A percentile compares a stretch with the other conserved stretches of the same genome.
phyloP scores from a whole-genome alignment of 2,888 invertebrate species.

The Ditula angustiorana region DNA sequence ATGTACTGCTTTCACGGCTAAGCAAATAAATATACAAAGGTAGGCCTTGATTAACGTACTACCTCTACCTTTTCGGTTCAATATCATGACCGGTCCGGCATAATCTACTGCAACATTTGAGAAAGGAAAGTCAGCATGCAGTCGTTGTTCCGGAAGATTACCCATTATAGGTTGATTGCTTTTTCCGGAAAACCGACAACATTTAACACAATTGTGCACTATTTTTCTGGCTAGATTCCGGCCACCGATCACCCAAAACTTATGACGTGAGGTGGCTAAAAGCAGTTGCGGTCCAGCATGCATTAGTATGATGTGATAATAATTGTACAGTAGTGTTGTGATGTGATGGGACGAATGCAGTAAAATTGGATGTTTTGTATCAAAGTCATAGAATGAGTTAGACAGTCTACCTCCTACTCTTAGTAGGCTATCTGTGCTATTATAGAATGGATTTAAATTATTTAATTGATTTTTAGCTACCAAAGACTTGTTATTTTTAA shows the following conservation, averaged over 20 bases:
- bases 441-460: conserved; percentile 24
- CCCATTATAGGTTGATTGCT: conserved; percentile 44
- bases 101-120: conserved; percentile 42
- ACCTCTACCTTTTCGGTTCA: conserved; percentile 45
- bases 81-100: conserved; percentile 45
- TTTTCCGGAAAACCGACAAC: conserved; percentile 38
- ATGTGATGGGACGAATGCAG: conserved; percentile 31
- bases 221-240: conserved; percentile 38
- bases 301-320: conserved; percentile 31
- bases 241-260: conserved; percentile 41
- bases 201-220: conserved; percentile 35
- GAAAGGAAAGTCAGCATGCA: conserved; percentile 42
- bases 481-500: conserved; percentile 11
- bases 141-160: conserved; percentile 40
- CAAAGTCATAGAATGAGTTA: neutral
- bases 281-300: conserved; percentile 44
- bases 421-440: conserved; percentile 19
- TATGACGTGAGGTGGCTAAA: conserved; percentile 39
- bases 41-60: conserved; percentile 41
- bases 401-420: conserved; percentile 43
- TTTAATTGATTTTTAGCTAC: conserved; percentile 10
- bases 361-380: conserved; percentile 38
- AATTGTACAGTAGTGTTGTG: conserved; percentile 24
- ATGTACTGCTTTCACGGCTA: conserved; percentile 44
- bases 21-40: conserved; percentile 46